A percentile compares a stretch with the other conserved stretches of the same genome.
These are phyloP conservation scores for Astur gentilis DNA, from an alignment of 2,113 vertebrate genomes.

Conservation along the genomic window DNA sequence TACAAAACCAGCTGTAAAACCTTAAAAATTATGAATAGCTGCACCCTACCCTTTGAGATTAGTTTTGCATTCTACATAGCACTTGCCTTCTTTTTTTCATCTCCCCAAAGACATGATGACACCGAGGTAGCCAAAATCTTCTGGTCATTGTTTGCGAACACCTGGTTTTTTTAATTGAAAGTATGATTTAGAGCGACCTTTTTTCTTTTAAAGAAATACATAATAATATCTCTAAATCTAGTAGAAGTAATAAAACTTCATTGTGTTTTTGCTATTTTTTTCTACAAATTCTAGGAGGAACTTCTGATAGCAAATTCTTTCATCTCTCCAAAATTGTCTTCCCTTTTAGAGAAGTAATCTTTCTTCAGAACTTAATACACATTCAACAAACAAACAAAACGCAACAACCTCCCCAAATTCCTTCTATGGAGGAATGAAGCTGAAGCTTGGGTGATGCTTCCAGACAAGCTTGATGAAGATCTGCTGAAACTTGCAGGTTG, in stretches of 20 bases:
- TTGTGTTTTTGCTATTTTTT: not conserved
- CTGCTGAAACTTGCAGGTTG: not conserved
- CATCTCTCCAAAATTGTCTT: not conserved
- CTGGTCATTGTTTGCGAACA: not conserved
- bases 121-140: not conserved
- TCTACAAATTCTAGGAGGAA: not conserved
- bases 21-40: not conserved
- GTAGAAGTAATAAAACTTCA: not conserved
- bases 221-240: not conserved
- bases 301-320: not conserved
- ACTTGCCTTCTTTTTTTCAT: not conserved
- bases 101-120: not conserved
- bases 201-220: not conserved
- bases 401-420: not conserved
- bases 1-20: not conserved
- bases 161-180: not conserved
- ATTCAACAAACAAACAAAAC: not conserved
- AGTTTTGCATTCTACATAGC: not conserved
- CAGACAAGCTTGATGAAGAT: not conserved
- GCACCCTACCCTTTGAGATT: not conserved
- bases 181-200: not conserved
- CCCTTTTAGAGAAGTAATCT: not conserved
- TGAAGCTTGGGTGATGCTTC: not conserved
- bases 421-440: not conserved
- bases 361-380: not conserved